Conservation (phyloP, 2,797 vertebrate genomes). For the Otolemur crassicaudatus region DNA sequence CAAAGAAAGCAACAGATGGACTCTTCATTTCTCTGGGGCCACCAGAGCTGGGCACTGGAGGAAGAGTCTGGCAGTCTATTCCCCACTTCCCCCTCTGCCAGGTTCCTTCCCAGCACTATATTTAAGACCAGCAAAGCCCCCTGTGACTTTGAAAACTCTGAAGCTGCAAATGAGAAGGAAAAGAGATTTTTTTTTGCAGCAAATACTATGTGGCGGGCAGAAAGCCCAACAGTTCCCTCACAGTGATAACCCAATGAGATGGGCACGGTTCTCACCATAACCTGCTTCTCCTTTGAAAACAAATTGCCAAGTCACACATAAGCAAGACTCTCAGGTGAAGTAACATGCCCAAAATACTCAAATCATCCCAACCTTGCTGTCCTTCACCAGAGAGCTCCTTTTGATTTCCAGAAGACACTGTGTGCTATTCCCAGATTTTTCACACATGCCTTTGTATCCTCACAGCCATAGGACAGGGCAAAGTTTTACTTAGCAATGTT, state of each 20-base stretch:
- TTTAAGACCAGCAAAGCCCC: background rate
- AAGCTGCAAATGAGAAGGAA: background rate
- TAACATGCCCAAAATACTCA: background rate
- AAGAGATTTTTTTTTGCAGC: background rate
- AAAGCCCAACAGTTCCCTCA: background rate
- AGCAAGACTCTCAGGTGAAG: background rate
- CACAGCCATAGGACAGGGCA: background rate
- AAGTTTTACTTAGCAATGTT: background rate
- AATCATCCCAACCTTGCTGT: background rate
- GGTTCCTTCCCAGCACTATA: background rate
- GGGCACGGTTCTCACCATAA: background rate
- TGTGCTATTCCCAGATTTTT: background rate
- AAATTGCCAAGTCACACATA: background rate
- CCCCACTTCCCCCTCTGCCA: background rate
- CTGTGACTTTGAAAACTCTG: background rate
- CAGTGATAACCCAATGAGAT: background rate
- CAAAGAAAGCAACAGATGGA: background rate
- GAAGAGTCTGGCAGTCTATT: background rate
- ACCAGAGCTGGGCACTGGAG: fast-evolving
- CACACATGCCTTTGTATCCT: background rate
- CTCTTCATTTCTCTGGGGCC: background rate
- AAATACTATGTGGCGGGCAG: background rate
- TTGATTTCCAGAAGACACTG: background rate
- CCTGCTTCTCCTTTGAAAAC: background rate
- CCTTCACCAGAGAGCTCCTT: background rate